Conservation (phyloP, 2,797 vertebrate species). For the Manis javanica region DNA sequence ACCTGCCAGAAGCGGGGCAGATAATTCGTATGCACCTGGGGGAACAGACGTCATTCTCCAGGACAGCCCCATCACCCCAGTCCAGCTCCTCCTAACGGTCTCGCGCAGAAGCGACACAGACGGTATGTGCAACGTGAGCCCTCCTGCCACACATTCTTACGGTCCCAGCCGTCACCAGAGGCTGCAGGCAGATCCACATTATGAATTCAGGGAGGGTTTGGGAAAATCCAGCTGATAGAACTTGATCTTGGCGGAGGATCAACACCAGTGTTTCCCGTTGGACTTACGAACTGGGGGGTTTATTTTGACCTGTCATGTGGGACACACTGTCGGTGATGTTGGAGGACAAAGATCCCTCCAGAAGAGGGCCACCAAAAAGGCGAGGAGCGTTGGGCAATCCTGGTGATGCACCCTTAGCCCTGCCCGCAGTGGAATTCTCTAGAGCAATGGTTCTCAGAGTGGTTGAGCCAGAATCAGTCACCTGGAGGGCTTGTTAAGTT, state of each 20-base stretch:
- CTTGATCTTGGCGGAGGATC: not conserved
- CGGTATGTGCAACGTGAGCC: not conserved
- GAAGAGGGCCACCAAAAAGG: not conserved
- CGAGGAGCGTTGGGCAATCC: not conserved
- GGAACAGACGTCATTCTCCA: not conserved
- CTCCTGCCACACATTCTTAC: not conserved
- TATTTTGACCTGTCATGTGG: not conserved
- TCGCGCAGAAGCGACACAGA: not conserved
- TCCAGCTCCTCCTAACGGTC: not conserved
- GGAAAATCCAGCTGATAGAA: not conserved
- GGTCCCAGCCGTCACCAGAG: not conserved
- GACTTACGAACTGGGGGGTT: not conserved
- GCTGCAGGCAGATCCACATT: not conserved
- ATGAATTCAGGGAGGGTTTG: not conserved
- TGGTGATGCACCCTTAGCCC: not conserved
- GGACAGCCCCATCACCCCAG: rapidly evolving
- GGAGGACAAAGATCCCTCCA: not conserved
- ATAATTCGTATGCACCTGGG: not conserved
- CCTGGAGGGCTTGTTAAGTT: not conserved
- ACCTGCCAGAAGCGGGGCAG: not conserved
- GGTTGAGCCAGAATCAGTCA: not conserved
- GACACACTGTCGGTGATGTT: not conserved
- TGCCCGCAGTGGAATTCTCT: not conserved
- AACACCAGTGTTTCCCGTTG: not conserved
- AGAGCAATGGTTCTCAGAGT: not conserved